phyloP scores from a whole-genome alignment of 2,888 invertebrate genomes.

The Leucoptera coffeella region DNA sequence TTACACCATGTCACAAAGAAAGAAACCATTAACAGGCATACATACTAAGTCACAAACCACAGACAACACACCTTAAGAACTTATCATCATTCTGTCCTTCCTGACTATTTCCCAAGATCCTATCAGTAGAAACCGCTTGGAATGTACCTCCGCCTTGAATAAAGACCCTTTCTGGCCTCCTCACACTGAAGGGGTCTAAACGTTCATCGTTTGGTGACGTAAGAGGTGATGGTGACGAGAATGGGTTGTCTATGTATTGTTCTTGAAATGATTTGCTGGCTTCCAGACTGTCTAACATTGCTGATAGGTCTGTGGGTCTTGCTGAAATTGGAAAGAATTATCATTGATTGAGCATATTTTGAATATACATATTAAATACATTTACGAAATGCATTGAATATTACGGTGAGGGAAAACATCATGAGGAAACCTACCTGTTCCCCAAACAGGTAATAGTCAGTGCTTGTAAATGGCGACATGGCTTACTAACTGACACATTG shows the following conservation, averaged over 20 bases:
- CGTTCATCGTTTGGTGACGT: slow-evolving; percentile 45
- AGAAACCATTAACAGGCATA: no score
- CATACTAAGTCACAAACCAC: no score
- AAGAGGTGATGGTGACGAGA: slow-evolving; percentile 43
- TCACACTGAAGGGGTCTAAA: slow-evolving; percentile 22
- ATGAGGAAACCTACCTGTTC: no score
- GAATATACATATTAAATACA: slow-evolving; percentile 2
- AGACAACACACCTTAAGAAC: no score
- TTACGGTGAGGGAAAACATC: no score
- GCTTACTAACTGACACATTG: no score
- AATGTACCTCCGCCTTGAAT: slow-evolving; percentile 45
- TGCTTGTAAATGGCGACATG: no score
- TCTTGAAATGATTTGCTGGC: slow-evolving; percentile 36
- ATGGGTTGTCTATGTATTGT: slow-evolving; percentile 45
- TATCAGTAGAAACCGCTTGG: slow-evolving; percentile 35
- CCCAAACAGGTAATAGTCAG: no score
- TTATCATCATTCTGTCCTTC: slow-evolving; percentile 32
- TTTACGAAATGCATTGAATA: no score
- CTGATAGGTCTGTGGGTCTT: slow-evolving; percentile 33
- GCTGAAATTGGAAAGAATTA: slow-evolving; percentile 17
- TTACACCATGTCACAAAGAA: no score
- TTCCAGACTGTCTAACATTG: slow-evolving; percentile 38
- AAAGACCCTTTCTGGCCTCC: slow-evolving; percentile 39
- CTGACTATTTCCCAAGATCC: slow-evolving; percentile 30
- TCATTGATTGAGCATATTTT: neutral